Conservation (phyloP, 2,888 invertebrate species). For the Rhagium mordax region DNA sequence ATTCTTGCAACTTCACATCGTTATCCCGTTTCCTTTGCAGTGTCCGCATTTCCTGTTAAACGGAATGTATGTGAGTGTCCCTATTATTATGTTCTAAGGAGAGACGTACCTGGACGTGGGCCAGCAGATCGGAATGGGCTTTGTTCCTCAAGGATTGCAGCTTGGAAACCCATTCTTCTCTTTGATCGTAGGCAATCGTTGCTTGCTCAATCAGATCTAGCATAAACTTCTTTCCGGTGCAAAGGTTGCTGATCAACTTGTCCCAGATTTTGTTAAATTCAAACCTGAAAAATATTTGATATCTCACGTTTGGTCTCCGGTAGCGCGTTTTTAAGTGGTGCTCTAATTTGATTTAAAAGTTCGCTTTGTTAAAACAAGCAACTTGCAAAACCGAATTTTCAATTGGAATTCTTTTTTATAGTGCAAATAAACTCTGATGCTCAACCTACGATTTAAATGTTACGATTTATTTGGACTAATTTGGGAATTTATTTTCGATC, state of each 20-base stretch:
- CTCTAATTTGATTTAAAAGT: too few relatives aligned
- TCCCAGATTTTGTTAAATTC: constrained; percentile 89
- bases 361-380: too few relatives aligned
- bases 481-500: too few relatives aligned
- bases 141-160: constrained; percentile 85
- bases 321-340: too few relatives aligned
- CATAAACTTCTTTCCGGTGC: constrained; percentile 86
- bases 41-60: constrained; percentile 84
- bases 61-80: constrained; percentile 43
- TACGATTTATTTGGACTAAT: too few relatives aligned
- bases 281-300: constrained; percentile 68
- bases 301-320: too few relatives aligned
- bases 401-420: too few relatives aligned
- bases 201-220: constrained; percentile 91
- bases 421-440: too few relatives aligned
- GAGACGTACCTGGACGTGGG: constrained; percentile 75
- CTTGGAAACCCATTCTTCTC: constrained; percentile 87
- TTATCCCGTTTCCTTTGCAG: constrained; percentile 88
- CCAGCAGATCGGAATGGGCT: constrained; percentile 80
- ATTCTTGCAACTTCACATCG: constrained; percentile 88
- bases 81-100: background rate
- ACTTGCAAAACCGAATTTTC: too few relatives aligned
- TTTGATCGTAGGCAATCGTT: constrained; percentile 91
- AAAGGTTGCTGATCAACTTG: constrained; percentile 82
- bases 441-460: too few relatives aligned